These are phyloP conservation scores for Campoletis raptor DNA, from an alignment of 2,888 invertebrate species.

Conservation along the genomic window DNA sequence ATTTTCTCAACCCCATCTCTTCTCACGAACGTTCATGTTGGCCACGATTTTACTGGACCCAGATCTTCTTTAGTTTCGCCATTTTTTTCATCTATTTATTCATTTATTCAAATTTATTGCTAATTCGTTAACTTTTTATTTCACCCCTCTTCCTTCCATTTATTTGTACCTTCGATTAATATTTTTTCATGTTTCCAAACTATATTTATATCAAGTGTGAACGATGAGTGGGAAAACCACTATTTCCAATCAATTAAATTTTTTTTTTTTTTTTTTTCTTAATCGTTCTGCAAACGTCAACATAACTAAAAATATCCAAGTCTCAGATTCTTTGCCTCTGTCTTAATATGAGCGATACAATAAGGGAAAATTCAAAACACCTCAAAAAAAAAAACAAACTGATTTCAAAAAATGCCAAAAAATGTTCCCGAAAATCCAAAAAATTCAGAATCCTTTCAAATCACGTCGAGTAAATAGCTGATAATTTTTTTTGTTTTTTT, in stretches of 20 bases:
- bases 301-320: neutral
- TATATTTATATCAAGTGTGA: neutral
- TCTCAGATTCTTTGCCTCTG: neutral
- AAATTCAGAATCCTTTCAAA: neutral
- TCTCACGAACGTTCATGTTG: slow-evolving; percentile 39
- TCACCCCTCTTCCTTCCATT: slow-evolving; percentile 19
- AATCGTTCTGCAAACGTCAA: neutral
- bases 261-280: neutral
- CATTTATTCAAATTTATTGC: slow-evolving; percentile 27
- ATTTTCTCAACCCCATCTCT: slow-evolving; percentile 36
- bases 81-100: neutral
- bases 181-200: neutral
- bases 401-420: neutral
- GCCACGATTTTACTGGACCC: slow-evolving; percentile 42
- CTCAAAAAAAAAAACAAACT: neutral
- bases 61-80: neutral
- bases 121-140: neutral
- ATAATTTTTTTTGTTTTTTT: neutral
- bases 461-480: neutral
- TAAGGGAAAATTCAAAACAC: no score
- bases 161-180: neutral
- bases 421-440: neutral
- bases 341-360: neutral
- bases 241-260: no score
- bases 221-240: neutral